These are phyloP conservation scores for Phrynocephalus guinanensis DNA, from an alignment of 2,797 vertebrate genomes.

Conservation along the genomic window DNA sequence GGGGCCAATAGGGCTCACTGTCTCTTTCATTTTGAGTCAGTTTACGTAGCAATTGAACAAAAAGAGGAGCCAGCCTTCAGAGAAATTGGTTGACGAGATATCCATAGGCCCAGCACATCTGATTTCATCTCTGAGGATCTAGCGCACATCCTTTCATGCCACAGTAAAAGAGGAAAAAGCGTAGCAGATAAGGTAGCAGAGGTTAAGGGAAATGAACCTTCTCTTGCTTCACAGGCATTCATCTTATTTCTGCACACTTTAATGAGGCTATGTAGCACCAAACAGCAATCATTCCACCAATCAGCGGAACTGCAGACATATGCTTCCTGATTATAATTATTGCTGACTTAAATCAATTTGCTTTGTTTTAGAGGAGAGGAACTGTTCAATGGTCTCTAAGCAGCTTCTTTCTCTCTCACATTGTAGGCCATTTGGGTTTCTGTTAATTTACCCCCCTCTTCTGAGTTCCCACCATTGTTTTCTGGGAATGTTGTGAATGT, in stretches of 20 bases:
- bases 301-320: slow-evolving; percentile 24
- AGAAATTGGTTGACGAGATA: background rate
- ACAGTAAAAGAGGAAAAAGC: background rate
- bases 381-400: background rate
- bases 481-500: background rate
- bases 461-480: background rate
- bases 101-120: slow-evolving; percentile 1
- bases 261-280: slow-evolving; percentile 4
- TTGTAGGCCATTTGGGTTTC: background rate
- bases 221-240: background rate
- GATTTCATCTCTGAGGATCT: background rate
- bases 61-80: background rate
- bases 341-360: slow-evolving; percentile 3
- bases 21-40: slow-evolving; percentile 11
- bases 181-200: background rate
- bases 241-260: slow-evolving; percentile 19
- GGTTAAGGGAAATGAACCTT: background rate
- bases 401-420: background rate
- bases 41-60: slow-evolving; percentile 20
- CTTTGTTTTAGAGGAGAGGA: background rate
- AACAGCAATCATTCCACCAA: background rate
- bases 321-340: slow-evolving; percentile 2
- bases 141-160: background rate
- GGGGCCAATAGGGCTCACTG: no score
- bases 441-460: no score